Percentiles rank a stretch among this genome's conserved stretches.
phyloP scores from a whole-genome alignment of 2,113 vertebrate species.

The Callocephalon fimbriatum region DNA sequence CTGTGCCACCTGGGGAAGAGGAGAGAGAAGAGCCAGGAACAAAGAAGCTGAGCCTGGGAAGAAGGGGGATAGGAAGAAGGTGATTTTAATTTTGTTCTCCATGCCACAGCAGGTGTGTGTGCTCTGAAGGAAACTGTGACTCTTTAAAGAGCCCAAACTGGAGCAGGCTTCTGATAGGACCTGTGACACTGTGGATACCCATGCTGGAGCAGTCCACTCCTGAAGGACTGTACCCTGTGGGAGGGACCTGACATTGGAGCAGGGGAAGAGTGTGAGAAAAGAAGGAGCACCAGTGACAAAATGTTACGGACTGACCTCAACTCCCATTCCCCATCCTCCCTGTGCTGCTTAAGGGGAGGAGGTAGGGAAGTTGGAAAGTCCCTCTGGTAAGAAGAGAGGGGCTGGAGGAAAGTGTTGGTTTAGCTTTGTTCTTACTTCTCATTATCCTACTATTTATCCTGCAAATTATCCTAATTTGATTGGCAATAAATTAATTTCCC shows the following conservation, averaged over 20 bases:
- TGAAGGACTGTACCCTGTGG: neutral
- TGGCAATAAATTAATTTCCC: neutral
- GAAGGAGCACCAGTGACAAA: neutral
- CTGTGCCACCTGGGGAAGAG: neutral
- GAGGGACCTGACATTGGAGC: neutral
- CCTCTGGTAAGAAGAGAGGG: neutral
- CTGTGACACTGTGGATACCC: neutral
- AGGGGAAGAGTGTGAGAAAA: neutral
- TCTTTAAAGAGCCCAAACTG: rapidly evolving
- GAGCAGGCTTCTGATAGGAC: neutral
- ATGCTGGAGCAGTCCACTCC: rapidly evolving
- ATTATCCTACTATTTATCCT: neutral
- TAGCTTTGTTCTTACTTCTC: neutral
- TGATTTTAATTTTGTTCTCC: neutral
- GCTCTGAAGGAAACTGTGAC: neutral
- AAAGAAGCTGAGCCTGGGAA: neutral
- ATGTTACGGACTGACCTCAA: rapidly evolving
- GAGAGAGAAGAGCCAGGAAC: neutral
- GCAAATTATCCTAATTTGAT: neutral
- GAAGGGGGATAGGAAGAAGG: neutral
- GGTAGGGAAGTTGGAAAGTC: neutral
- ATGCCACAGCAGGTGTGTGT: neutral
- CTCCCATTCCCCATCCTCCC: neutral
- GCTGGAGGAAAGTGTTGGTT: neutral
- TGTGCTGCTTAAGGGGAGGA: rapidly evolving